These are phyloP conservation scores for Epizoanthus stellaris DNA, from an alignment of 92 coral and sea anemone genomes.

Conservation along the genomic window DNA sequence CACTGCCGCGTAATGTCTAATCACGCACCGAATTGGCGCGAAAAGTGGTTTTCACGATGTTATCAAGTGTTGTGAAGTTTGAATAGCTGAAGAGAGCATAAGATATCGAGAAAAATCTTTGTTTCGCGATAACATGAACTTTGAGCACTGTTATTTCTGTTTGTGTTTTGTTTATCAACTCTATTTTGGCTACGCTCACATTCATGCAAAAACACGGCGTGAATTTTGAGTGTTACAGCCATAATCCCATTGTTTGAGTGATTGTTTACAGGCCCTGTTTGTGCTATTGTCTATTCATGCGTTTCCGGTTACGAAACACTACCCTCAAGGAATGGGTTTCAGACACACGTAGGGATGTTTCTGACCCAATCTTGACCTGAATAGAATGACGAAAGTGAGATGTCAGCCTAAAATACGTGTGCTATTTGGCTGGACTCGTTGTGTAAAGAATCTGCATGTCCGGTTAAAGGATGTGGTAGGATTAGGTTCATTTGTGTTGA, in stretches of 20 bases:
- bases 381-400: not conserved
- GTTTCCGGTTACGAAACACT: conserved; percentile 44
- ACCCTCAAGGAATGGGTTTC: conserved; percentile 27
- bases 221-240: not conserved
- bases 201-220: not conserved
- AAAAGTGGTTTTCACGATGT: not conserved
- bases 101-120: not conserved
- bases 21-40: conserved; percentile 8
- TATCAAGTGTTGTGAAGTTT: too few species aligned
- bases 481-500: not conserved
- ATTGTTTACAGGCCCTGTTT: conserved; percentile 17
- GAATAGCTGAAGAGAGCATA: not conserved
- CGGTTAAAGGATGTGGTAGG: not conserved
- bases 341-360: conserved; percentile 8
- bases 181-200: conserved; percentile 9
- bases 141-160: not conserved
- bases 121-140: not conserved
- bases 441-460: not conserved
- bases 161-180: too few species aligned
- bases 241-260: not conserved
- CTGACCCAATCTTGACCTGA: conserved; percentile 10
- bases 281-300: not conserved
- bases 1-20: not conserved
- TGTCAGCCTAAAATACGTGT: not conserved
- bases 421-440: not conserved